Evolutionary conservation across 2,888 invertebrate species (phyloP), one percentile per base, ranked within the genome.

Genomic region (Melolontha melolontha): DNA sequence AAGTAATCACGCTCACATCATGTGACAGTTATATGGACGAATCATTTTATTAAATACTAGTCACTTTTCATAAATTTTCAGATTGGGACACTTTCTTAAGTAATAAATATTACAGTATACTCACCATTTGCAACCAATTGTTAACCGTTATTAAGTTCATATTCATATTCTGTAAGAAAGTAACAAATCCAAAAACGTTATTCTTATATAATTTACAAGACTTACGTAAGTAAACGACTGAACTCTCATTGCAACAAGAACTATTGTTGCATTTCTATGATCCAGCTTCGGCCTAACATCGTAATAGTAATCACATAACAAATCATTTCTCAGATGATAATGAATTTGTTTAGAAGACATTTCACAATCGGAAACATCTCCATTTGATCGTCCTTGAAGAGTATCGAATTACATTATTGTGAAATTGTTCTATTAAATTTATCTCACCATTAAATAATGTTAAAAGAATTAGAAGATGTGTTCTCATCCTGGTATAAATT

Each of bases 231-330:
- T 73, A 65, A 90, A 82, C 71, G 87, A 87, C 79, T 89, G 89
- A 1, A 91, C 79, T 7, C 87, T 81, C 68, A 91, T 80, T 29
- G 84, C 82, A 40, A 90, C 79, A 42, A 81, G 83, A 1, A 91
- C 85, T n/a, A 80, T 84, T 1, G 89, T 86, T 0, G 86, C 71
- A 29, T 78, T 84, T 66, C 81, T 83, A 72, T 88, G 86, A 71
- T 86, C 82, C 42, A 81, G 77, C 0, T 87, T 86, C 0, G 91
- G 91, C 17, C 90, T 84, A 29, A 86, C 82, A 2, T 82, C 81
- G 1, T 73, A 73, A 72, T 88, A 86, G 76, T 90, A 90, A 34
- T 84, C 85, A 75, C 88, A 88, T 41, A 89, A 83, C 16, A 91
- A 76, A 69, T 87, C 84, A 2, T 83, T 80, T 72, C 86, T 86